Evolutionary conservation across 2,113 vertebrate species (phyloP).

Genomic region (Chloroceryle aenea): DNA sequence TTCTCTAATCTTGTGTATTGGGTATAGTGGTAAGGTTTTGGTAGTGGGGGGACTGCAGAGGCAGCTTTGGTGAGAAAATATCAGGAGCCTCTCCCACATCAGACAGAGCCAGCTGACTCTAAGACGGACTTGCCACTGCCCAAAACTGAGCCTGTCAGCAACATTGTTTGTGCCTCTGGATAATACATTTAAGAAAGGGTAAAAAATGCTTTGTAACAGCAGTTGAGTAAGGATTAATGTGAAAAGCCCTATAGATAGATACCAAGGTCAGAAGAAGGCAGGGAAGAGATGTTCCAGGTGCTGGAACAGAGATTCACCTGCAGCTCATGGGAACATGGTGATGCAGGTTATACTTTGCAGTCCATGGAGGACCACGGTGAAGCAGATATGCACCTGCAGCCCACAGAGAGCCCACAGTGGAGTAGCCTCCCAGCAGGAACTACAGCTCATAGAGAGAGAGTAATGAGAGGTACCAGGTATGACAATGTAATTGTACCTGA

Average conservation of each 20-base stretch:
- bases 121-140: background rate
- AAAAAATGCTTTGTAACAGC: fast-evolving
- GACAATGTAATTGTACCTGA: background rate
- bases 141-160: background rate
- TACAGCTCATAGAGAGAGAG: background rate
- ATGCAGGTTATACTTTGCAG: background rate
- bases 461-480: background rate
- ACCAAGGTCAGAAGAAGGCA: background rate
- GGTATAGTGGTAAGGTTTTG: background rate
- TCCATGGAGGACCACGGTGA: background rate
- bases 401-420: background rate
- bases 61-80: background rate
- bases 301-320: background rate
- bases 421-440: background rate
- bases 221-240: background rate
- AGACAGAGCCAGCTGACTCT: background rate
- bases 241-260: background rate
- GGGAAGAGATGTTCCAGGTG: background rate
- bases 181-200: background rate
- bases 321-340: background rate
- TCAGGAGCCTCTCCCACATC: background rate
- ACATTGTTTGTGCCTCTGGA: background rate
- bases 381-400: background rate
- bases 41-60: background rate
- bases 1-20: background rate